Evolutionary conservation across 2,888 invertebrate genomes (phyloP).

Genomic region (Eupithecia dodoneata): DNA sequence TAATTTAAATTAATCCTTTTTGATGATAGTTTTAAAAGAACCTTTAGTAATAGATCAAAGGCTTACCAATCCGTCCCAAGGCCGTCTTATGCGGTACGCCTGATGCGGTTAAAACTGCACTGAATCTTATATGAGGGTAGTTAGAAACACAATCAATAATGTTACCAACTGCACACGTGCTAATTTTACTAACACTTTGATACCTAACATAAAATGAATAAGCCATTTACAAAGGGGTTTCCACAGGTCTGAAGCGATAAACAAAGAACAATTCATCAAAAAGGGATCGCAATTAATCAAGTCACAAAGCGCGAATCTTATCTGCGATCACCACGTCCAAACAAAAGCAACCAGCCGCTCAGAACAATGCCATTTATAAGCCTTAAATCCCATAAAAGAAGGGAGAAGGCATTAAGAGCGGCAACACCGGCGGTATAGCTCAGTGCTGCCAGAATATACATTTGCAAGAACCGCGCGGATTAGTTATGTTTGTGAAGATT

Average conservation of each 20-base stretch:
- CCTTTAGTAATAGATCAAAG: neutral
- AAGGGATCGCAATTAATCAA: constrained; percentile 53
- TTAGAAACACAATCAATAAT: constrained; percentile 43
- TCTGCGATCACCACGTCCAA: constrained; percentile 57
- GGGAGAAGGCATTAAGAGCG: constrained; percentile 54
- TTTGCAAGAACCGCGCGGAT: constrained; percentile 23
- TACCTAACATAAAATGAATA: neutral
- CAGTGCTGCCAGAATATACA: constrained; percentile 41
- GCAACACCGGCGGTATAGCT: constrained; percentile 36
- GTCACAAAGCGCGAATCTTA: constrained; percentile 51
- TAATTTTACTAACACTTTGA: neutral
- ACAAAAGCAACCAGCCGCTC: constrained; percentile 60
- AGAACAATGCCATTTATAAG: constrained; percentile 62
- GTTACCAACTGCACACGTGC: neutral
- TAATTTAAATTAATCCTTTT: no score
- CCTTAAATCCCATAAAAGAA: constrained; percentile 59
- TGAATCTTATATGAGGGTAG: constrained; percentile 51
- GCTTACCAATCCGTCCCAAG: neutral
- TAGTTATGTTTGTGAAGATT: constrained; percentile 24
- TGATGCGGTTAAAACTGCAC: constrained; percentile 35
- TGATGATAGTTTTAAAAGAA: neutral
- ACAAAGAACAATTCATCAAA: constrained; percentile 28
- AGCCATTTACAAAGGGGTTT: neutral
- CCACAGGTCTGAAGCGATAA: constrained; percentile 16
- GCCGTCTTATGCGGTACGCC: neutral